Evolutionary conservation across 2,113 vertebrate genomes (phyloP).

Genomic region (Phalacrocorax pelagicus): DNA sequence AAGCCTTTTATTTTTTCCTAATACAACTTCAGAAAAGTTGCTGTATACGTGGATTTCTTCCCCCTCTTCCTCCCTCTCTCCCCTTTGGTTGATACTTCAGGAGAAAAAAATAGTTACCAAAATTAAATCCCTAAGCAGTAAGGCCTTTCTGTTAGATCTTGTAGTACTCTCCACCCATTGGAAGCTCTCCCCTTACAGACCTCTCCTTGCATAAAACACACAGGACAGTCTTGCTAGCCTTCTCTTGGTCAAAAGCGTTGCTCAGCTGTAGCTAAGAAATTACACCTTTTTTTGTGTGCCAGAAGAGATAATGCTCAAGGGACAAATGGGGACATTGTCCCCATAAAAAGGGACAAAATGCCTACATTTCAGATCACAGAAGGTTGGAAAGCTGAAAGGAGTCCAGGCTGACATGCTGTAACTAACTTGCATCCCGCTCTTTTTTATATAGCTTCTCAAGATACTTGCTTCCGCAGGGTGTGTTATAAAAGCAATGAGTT

Average conservation of each 20-base stretch:
- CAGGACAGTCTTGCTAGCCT: neutral
- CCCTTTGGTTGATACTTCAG: neutral
- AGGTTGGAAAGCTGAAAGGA: neutral
- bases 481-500: constrained; percentile 9
- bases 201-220: neutral
- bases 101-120: neutral
- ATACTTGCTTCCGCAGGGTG: neutral
- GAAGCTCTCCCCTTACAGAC: neutral
- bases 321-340: neutral
- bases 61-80: neutral
- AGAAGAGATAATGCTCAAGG: neutral
- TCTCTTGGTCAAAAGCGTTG: neutral
- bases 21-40: neutral
- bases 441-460: neutral
- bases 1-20: neutral
- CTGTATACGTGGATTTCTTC: neutral
- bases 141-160: neutral
- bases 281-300: neutral
- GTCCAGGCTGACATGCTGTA: neutral
- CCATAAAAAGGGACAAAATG: neutral
- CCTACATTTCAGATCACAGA: neutral
- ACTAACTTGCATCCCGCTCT: neutral
- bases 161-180: neutral
- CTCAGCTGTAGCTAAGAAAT: neutral
- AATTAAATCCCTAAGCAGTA: neutral